Evolutionary conservation across 2,888 invertebrate genomes (phyloP).

Genomic region (Lordiphosa fenestrarum): DNA sequence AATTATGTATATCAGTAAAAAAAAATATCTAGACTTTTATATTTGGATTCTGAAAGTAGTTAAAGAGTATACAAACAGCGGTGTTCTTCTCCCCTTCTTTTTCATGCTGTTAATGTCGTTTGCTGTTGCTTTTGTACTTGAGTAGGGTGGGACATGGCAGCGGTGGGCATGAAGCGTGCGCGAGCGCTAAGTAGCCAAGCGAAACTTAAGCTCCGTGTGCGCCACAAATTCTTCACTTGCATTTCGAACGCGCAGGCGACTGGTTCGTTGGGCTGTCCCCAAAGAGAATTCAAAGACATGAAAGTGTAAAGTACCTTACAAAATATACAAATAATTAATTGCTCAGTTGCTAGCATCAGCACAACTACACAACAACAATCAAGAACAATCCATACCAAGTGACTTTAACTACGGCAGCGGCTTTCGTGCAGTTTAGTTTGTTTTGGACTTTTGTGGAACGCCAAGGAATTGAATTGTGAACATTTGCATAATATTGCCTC

Average conservation of each 20-base stretch:
- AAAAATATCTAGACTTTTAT: too few species aligned
- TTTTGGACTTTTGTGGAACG: slow-evolving; percentile 16
- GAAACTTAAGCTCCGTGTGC: slow-evolving; percentile 77
- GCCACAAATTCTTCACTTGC: slow-evolving; percentile 77
- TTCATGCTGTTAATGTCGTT: too few species aligned
- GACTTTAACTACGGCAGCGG: slow-evolving; percentile 27
- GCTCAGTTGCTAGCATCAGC: slow-evolving; percentile 9
- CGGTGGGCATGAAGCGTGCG: slow-evolving; percentile 33
- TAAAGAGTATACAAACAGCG: too few species aligned
- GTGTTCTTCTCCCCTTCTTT: too few species aligned
- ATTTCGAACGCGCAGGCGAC: slow-evolving; percentile 75
- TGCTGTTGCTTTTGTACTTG: neutral
- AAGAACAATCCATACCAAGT: neutral
- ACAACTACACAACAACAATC: slow-evolving; percentile 4
- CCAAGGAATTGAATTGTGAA: slow-evolving; percentile 35
- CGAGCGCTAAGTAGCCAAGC: slow-evolving; percentile 48
- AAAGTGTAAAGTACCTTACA: slow-evolving; percentile 8
- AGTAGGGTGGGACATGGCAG: slow-evolving; percentile 7
- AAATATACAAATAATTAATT: slow-evolving; percentile 7
- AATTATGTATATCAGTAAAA: too few species aligned
- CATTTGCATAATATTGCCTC: slow-evolving; percentile 40
- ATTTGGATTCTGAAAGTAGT: too few species aligned
- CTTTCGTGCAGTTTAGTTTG: slow-evolving; percentile 31
- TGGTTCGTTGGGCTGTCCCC: slow-evolving; percentile 54
- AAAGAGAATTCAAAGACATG: slow-evolving; percentile 2